A percentile compares a stretch with the other conserved stretches of the same genome.
Conservation (phyloP, 35 echinoderm and acorn worm genomes). For the Hemicentrotus pulcherrimus region DNA sequence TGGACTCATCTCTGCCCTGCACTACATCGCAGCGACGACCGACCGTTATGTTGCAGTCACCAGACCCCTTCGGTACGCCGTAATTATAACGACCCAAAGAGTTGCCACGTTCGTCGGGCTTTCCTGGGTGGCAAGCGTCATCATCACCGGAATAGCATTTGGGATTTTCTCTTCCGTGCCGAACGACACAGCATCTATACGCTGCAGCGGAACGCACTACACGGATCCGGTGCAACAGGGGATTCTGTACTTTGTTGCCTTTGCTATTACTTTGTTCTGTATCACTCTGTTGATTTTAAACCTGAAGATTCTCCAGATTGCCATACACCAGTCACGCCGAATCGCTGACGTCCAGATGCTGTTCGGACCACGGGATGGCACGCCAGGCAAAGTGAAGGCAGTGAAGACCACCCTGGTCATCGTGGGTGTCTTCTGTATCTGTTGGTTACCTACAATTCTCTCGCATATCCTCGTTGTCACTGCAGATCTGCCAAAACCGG, state of each 20-base stretch:
- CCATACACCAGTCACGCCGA: not conserved
- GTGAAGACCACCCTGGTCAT: slow-evolving; percentile 20
- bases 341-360: not conserved
- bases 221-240: not conserved
- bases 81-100: not conserved
- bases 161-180: not conserved
- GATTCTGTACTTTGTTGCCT: not conserved
- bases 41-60: slow-evolving; percentile 22
- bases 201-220: not conserved
- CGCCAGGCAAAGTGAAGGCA: not conserved
- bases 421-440: slow-evolving; percentile 12
- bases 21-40: not conserved
- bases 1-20: not conserved
- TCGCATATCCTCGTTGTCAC: not conserved
- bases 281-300: not conserved
- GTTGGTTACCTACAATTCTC: not conserved
- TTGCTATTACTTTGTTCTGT: not conserved
- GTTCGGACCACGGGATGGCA: not conserved
- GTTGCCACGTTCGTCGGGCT: not conserved
- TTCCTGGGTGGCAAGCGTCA: not conserved
- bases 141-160: not conserved
- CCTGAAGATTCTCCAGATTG: not conserved
- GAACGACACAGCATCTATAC: not conserved
- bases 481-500: not conserved
- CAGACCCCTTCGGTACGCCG: not conserved